Evolutionary conservation across 2,797 vertebrate genomes (phyloP).

Genomic region (Trichosurus vulpecula): DNA sequence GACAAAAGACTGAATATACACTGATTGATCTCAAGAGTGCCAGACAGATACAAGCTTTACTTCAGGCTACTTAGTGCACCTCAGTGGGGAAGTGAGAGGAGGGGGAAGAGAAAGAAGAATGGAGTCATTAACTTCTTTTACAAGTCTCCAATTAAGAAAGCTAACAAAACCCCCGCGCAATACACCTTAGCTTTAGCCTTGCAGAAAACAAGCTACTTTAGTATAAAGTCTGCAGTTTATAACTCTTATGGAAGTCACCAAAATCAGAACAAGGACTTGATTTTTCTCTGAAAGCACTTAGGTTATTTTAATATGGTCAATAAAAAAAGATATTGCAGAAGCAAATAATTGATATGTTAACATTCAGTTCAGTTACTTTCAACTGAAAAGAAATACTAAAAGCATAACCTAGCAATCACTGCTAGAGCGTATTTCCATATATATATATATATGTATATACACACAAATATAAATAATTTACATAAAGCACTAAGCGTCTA

Average conservation of each 20-base stretch:
- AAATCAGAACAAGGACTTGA: slow-evolving; percentile 27
- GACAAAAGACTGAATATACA: background rate
- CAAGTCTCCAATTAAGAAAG: background rate
- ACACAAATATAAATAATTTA: background rate
- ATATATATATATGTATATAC: background rate
- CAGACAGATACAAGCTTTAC: background rate
- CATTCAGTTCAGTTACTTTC: slow-evolving; percentile 7
- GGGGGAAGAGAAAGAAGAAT: background rate
- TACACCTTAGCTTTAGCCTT: background rate
- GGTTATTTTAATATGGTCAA: slow-evolving; percentile 20
- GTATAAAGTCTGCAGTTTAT: slow-evolving; percentile 36
- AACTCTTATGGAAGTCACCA: background rate
- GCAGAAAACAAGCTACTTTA: slow-evolving; percentile 1
- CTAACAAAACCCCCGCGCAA: background rate
- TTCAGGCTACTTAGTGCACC: background rate
- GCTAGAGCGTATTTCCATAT: slow-evolving; percentile 17
- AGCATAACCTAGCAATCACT: background rate
- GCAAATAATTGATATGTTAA: background rate
- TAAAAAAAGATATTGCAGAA: slow-evolving; percentile 20
- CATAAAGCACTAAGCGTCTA: slow-evolving; percentile 15
- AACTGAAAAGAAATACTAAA: slow-evolving; percentile 7
- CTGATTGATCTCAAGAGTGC: background rate
- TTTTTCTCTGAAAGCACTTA: slow-evolving; percentile 41
- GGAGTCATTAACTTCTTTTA: background rate
- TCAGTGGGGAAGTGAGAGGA: too few species aligned